These are phyloP conservation scores for Cephus nigrinus DNA, from an alignment of 2,888 invertebrate genomes.

Conservation along the genomic window DNA sequence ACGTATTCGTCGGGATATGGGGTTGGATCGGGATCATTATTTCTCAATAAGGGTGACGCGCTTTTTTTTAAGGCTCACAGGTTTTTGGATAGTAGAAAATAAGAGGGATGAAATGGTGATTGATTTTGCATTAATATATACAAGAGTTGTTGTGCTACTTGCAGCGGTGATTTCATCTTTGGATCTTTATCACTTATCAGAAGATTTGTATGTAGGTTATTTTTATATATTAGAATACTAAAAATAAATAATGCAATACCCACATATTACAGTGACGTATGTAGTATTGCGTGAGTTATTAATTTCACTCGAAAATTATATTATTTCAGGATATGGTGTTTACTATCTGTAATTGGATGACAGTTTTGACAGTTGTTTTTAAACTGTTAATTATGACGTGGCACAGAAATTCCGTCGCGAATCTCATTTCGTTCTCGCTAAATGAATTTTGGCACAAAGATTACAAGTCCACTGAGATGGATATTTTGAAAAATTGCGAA, in stretches of 20 bases:
- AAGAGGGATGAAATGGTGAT: slow-evolving; percentile 23
- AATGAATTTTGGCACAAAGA: slow-evolving; percentile 34
- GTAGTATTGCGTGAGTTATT: slow-evolving; percentile 9
- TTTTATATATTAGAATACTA: too few species aligned
- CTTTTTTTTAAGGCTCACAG: slow-evolving; percentile 37
- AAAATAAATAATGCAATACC: too few species aligned
- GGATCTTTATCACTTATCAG: slow-evolving; percentile 36
- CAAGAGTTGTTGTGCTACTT: slow-evolving; percentile 25
- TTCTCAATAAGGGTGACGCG: slow-evolving; percentile 29
- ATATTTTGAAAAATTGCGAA: slow-evolving; percentile 29
- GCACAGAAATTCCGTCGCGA: slow-evolving; percentile 23
- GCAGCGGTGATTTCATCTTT: neutral
- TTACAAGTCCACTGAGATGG: slow-evolving; percentile 28
- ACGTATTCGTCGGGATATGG: too few species aligned
- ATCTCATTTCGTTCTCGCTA: slow-evolving; percentile 31
- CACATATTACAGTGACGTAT: too few species aligned
- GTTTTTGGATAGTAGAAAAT: slow-evolving; percentile 36
- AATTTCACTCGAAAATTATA: too few species aligned
- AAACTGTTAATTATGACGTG: slow-evolving; percentile 29
- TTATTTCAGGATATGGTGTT: slow-evolving; percentile 29
- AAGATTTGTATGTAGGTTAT: slow-evolving; percentile 30
- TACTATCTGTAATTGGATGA: slow-evolving; percentile 26
- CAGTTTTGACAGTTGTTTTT: slow-evolving; percentile 24
- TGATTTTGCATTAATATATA: slow-evolving; percentile 27
- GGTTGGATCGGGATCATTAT: neutral